Base-by-base conservation (phyloP, 2,888 invertebrate species). In the Cantharis lateralis region DNA sequence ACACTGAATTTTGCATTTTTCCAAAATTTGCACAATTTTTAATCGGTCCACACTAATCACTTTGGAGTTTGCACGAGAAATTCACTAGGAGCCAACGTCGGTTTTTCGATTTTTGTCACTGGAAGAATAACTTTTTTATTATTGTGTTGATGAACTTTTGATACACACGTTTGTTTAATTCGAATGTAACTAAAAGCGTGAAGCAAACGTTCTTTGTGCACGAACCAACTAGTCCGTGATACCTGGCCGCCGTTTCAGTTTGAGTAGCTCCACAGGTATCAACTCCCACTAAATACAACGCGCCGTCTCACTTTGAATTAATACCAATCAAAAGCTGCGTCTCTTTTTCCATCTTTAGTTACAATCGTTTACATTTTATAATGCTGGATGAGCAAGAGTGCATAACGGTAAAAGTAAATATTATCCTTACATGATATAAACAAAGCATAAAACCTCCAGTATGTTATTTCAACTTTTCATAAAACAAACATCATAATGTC, bases 261-360 rank as follows among this genome's bases (percentile, higher is more conserved):
- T 76, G 79, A 82, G 78, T 82, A 85, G 84, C 84, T 84, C 85
- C 84, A 85, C 85, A 85, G 85, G 85, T 85, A 85, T 82, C 79
- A 80, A 76, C 82, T 82, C 82, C 84, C 83, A 82, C 84, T 81
- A 82, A 71, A 72, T 74, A 72, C 24, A 28, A 66, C 32, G 79
- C 78, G 79, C 77, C 71, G 76, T 83, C 82, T 81, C 78, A 80
- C 73, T 82, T 76, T 15, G 72, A 15, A 16, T 71, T 76, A 28
- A 68, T 64, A 64, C 66, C 63, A 74, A 71, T 68, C 71, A 75
- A 62, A 75, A 71, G 70, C 70, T 15, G 20, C 61, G 48, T 77
- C 77, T 75, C 63, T 77, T 61, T 77, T 71, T 62, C 62, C 26
- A 18, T 62, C 71, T 48, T 71, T 75, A 68, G 71, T 68, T 66